Percentiles rank a stretch among this genome's conserved stretches.
These are phyloP conservation scores for Eublepharis macularius DNA, from an alignment of 2,113 vertebrate species.

Conservation along the genomic window DNA sequence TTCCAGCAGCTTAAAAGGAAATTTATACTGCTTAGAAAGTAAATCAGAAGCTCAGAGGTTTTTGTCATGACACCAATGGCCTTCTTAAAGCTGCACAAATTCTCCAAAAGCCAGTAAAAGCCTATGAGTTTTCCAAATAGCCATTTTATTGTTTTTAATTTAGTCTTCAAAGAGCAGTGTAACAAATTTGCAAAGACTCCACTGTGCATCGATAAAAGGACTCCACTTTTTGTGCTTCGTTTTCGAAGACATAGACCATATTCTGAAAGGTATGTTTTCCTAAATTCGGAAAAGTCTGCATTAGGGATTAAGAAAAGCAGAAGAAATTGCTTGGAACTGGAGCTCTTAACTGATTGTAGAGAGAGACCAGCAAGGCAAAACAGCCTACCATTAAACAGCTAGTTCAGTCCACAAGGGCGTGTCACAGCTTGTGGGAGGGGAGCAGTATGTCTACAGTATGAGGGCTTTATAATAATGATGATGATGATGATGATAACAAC, in stretches of 20 bases:
- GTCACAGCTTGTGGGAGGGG: too few species aligned
- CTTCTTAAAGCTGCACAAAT: not conserved
- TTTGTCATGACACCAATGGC: constrained; percentile 1
- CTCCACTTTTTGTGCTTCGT: not conserved
- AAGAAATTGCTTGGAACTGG: not conserved
- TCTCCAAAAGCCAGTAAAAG: not conserved
- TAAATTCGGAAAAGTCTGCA: not conserved
- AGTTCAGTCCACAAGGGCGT: too few species aligned
- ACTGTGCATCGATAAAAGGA: not conserved
- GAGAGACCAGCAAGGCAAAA: not conserved
- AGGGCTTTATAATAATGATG: too few species aligned
- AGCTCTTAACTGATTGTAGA: not conserved
- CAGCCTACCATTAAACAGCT: not conserved
- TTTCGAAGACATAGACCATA: not conserved
- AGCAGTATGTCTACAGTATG: too few species aligned
- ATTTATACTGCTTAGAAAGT: not conserved
- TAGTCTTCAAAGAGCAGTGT: constrained; percentile 31
- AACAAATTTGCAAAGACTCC: constrained; percentile 13
- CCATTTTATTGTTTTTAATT: constrained; percentile 16
- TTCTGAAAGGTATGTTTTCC: fast-evolving
- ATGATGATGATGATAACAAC: too few species aligned
- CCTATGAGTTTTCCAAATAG: not conserved
- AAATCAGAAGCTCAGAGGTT: constrained; percentile 19
- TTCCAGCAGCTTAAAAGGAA: constrained; percentile 28
- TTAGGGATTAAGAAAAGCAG: not conserved